A percentile compares a stretch with the other conserved stretches of the same genome.
Conservation (phyloP, 2,888 invertebrate species). For the Eurois occulta region DNA sequence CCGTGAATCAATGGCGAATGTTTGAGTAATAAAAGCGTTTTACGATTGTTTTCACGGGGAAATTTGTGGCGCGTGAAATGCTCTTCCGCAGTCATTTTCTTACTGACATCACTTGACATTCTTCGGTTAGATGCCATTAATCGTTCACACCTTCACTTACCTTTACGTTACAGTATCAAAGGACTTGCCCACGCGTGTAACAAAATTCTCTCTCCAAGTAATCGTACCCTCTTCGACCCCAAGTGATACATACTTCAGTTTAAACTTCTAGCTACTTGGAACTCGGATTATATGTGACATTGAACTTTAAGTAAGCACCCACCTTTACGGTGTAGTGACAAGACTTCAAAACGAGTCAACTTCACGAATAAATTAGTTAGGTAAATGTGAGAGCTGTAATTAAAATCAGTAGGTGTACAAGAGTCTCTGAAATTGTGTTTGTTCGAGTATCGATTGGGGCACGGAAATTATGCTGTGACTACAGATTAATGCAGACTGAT, state of each 20-base stretch:
- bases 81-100: slow-evolving; percentile 84
- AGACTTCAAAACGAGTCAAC: slow-evolving; percentile 59
- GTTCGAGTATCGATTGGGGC: slow-evolving; percentile 47
- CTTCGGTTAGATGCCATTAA: slow-evolving; percentile 76
- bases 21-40: slow-evolving; percentile 89
- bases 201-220: slow-evolving; percentile 54
- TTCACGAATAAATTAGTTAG: slow-evolving; percentile 60
- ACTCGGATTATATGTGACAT: slow-evolving; percentile 58
- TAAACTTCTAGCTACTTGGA: slow-evolving; percentile 40
- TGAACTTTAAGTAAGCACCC: slow-evolving; percentile 57
- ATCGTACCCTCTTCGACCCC: slow-evolving; percentile 39
- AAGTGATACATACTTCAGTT: slow-evolving; percentile 42
- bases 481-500: slow-evolving; percentile 25
- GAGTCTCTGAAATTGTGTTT: slow-evolving; percentile 37
- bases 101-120: slow-evolving; percentile 80
- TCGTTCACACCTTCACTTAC: slow-evolving; percentile 63
- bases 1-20: slow-evolving; percentile 90
- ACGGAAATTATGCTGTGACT: slow-evolving; percentile 32
- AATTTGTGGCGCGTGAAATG: slow-evolving; percentile 90
- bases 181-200: slow-evolving; percentile 46
- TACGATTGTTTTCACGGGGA: slow-evolving; percentile 90
- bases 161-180: slow-evolving; percentile 53
- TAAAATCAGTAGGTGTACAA: slow-evolving; percentile 49
- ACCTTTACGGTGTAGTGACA: slow-evolving; percentile 59
- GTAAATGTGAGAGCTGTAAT: slow-evolving; percentile 55